Evolutionary conservation across 2,797 vertebrate genomes (phyloP), one percentile per base, ranked within the genome.

Genomic region (Lycodopsis pacificus): DNA sequence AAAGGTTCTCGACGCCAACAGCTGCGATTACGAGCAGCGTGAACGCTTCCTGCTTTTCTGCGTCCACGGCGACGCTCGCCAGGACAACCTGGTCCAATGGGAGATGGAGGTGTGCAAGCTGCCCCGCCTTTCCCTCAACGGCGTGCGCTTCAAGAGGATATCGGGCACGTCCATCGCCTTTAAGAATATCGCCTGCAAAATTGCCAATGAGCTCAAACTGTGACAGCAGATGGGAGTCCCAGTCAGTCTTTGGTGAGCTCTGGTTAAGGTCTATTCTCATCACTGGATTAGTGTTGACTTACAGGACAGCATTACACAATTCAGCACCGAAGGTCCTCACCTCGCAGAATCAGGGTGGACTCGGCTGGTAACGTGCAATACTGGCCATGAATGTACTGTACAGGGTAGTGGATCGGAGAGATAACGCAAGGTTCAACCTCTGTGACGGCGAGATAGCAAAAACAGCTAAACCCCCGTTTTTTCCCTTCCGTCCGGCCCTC

Each of bases 61-160:
- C 11, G 97, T 99, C 71, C 97, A 99, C 0, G 98, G 97, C 0
- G 98, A 99, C 0, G 97, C 98, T 0, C 96, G 97, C 72, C 97
- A 97, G 90, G 98, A 99, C 87, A 98, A 96, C 94, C 96, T 99
- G 4, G 98, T 99, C 78, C 97, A 98, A 86, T 99, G 98, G 98
- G 98, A 99, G 94, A 99, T 99, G 98, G 98, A 99, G 78, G 98
- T 99, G 77, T 99, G 98, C 95, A 99, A 99, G 94, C 89, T 99
- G 91, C 98, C 98, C 0, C 97, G 98, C 32, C 95, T 99, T 76
- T 99, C 98, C 0, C 97, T 99, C 82, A 99, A 99, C 0, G 98
- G 98, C 57, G 98, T 99, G 67, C 97, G 98, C 86, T 99, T 99
- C 94, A 99, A 99, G 94, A 96, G 98, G 85, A 99, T 99, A 96